These are phyloP conservation scores for Scortum barcoo DNA, from an alignment of 2,113 vertebrate species.

Conservation along the genomic window DNA sequence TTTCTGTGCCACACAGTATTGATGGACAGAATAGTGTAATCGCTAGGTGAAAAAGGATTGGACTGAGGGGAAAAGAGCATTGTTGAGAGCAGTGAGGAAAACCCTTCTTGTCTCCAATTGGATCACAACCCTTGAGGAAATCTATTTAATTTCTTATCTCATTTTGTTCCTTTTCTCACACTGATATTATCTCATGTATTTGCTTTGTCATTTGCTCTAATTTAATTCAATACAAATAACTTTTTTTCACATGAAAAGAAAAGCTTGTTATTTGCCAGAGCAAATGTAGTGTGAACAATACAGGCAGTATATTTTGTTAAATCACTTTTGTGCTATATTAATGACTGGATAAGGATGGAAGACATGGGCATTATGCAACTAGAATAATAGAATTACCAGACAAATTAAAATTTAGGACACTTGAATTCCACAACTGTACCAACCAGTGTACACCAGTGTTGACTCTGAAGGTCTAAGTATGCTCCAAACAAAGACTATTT, in stretches of 20 bases:
- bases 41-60: slow-evolving; percentile 40
- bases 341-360: background rate
- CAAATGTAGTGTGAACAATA: slow-evolving; percentile 7
- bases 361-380: background rate
- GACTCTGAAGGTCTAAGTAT: background rate
- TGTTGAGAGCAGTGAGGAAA: slow-evolving; percentile 30
- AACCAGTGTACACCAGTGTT: background rate
- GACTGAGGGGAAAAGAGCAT: slow-evolving; percentile 15
- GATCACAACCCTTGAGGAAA: slow-evolving; percentile 54
- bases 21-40: slow-evolving; percentile 50
- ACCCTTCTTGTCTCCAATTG: slow-evolving; percentile 38
- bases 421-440: too few relatives aligned
- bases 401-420: too few relatives aligned
- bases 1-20: slow-evolving; percentile 31
- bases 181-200: slow-evolving; percentile 35
- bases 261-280: slow-evolving; percentile 20
- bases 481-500: too few relatives aligned
- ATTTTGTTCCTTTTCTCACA: slow-evolving; percentile 48
- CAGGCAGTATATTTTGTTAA: slow-evolving; percentile 5
- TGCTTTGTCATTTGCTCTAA: background rate
- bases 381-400: background rate
- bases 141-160: slow-evolving; percentile 59
- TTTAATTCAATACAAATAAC: slow-evolving; percentile 37
- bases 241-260: background rate
- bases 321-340: background rate